phyloP scores from a whole-genome alignment of 92 coral and sea anemone species.

The Montipora capitata region DNA sequence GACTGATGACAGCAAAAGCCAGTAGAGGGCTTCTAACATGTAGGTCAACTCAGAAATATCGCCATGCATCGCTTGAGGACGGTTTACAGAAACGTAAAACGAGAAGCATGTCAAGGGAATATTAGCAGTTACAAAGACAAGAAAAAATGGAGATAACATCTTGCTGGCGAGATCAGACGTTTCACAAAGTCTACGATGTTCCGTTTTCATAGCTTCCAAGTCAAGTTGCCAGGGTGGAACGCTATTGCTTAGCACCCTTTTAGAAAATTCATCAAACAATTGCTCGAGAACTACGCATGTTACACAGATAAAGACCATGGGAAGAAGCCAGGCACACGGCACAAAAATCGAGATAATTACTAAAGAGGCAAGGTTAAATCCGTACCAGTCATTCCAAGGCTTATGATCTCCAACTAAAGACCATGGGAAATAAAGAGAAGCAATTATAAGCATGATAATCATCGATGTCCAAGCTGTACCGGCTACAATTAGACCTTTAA shows the following conservation, averaged over 20 bases:
- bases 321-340: background rate
- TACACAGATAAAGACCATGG: background rate
- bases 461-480: background rate
- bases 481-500: background rate
- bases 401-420: background rate
- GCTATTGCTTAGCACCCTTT: background rate
- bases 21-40: background rate
- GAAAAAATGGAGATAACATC: constrained; percentile 8
- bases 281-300: constrained; percentile 9
- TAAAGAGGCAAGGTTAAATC: background rate
- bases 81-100: background rate
- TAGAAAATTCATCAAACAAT: background rate
- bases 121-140: background rate
- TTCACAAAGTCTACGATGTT: constrained; percentile 7
- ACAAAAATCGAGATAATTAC: background rate
- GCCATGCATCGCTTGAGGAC: background rate
- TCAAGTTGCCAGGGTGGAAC: background rate
- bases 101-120: constrained; percentile 21
- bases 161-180: constrained; percentile 2
- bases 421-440: background rate
- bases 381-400: constrained; percentile 16
- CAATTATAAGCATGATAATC: too few relatives aligned
- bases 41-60: background rate
- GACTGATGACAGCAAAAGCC: background rate
- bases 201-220: constrained; percentile 2